Percentiles rank a stretch among this genome's conserved stretches.
Conservation (phyloP, 2,888 invertebrate species). For the Criorhina ranunculi region DNA sequence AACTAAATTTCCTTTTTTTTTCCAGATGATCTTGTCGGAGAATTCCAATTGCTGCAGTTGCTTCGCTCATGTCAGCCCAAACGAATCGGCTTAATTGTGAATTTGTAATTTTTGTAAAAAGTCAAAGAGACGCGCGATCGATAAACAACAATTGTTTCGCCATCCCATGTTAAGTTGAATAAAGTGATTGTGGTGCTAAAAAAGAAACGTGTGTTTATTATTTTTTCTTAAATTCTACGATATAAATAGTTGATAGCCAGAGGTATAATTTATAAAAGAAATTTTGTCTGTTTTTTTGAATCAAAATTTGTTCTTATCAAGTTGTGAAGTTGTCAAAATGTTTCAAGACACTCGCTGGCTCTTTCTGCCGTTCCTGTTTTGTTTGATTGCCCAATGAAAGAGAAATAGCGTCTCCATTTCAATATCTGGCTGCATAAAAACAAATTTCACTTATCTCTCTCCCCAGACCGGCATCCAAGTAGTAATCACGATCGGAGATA, state of each 20-base stretch:
- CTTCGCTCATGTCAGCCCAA: conserved; percentile 81
- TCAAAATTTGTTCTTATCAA: conserved; percentile 36
- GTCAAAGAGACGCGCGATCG: conserved; percentile 70
- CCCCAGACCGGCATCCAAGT: conserved; percentile 43
- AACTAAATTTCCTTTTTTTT: conserved; percentile 23
- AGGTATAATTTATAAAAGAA: conserved; percentile 19
- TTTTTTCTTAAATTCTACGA: too few relatives aligned
- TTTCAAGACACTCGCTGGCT: not conserved
- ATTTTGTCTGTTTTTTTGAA: conserved; percentile 8
- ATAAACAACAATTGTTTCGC: conserved; percentile 24
- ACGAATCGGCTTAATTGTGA: conserved; percentile 81
- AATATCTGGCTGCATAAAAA: conserved; percentile 35
- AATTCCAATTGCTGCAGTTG: conserved; percentile 57
- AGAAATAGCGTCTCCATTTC: not conserved
- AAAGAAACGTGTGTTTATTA: conserved; percentile 18
- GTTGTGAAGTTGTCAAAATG: conserved; percentile 11
- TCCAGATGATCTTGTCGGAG: conserved; percentile 51
- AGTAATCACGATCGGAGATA: conserved; percentile 4
- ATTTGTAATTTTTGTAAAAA: conserved; percentile 80
- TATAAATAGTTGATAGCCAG: not conserved
- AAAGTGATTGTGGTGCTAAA: conserved; percentile 8
- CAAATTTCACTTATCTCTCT: conserved; percentile 49
- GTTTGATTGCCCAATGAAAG: conserved; percentile 11
- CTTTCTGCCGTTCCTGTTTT: not conserved
- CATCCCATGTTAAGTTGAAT: conserved; percentile 2